Base-by-base conservation (phyloP, 2,888 invertebrate species). In the Diabrotica balteata region DNA sequence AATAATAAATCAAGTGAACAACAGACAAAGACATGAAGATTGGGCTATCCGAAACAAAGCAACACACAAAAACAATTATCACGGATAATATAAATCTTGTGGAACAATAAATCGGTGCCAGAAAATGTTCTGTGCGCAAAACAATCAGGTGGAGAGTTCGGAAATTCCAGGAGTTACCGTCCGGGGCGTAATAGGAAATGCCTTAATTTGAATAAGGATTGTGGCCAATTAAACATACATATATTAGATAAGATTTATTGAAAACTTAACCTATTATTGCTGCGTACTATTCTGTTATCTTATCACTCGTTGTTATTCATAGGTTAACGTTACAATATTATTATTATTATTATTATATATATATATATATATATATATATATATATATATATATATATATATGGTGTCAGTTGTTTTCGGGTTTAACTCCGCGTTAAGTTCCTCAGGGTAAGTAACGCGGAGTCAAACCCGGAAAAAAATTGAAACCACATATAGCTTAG, bases 21-120 rank as follows among this genome's bases (percentile, higher is more conserved):
- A 51, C 54, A 62, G 46, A 62, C 47, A 61, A 54, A 62, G 55
- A 62, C 62, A 54, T 49, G 62, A 66, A 68, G 66, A 66, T 66
- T 62, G 62, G 62, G 62, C 62, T 62, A 62, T 62, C 62, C 64
- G 17, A 64, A 71, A 72, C 72, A 68, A 67, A 68, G 68, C 72
- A 71, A 55, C 66, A 67, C 62, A 71, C 68, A 72, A 74, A 72
- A 76, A 76, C 75, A 76, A 76, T 76, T 75, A 75, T 76, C 75
- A 71, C 70, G 71, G 68, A 73, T 74, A 72, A 73, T 73, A 76
- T 76, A 76, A 75, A 76, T 76, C 73, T 72, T 71, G 62, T 63
- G 55, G 66, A 69, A 73, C 72, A 63, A 73, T 76, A 75, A 76
- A 76, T 76, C 69, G 67, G 62, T 62, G 73, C 68, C 72, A 68